These are phyloP conservation scores for Parotocinclus haroldoi DNA, from an alignment of 2,797 vertebrate species.

Conservation along the genomic window DNA sequence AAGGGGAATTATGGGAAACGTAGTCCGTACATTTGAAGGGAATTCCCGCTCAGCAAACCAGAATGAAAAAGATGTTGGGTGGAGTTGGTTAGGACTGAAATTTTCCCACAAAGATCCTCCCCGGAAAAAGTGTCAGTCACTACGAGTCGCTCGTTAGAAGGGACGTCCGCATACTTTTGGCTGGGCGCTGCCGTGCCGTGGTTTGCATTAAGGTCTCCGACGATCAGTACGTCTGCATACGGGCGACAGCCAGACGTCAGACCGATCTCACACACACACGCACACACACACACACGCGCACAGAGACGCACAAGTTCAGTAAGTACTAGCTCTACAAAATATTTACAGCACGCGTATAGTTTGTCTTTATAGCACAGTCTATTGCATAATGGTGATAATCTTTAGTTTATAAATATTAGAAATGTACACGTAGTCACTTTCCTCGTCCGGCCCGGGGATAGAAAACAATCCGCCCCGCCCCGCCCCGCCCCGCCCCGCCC, in stretches of 20 bases:
- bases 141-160: too few relatives aligned
- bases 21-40: too few relatives aligned
- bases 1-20: too few relatives aligned
- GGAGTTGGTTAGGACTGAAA: too few relatives aligned
- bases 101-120: too few relatives aligned
- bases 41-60: too few relatives aligned
- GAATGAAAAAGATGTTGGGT: too few relatives aligned
- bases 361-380: constrained; percentile 90
- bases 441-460: constrained; percentile 67
- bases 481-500: too few relatives aligned
- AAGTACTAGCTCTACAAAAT: constrained; percentile 90
- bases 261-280: constrained; percentile 85
- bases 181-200: constrained; percentile 42
- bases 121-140: too few relatives aligned
- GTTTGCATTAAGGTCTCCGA: constrained; percentile 83
- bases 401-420: constrained; percentile 87
- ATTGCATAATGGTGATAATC: constrained; percentile 82
- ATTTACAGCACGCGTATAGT: constrained; percentile 91
- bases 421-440: constrained; percentile 79
- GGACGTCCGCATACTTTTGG: too few relatives aligned
- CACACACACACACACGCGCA: constrained; percentile 81
- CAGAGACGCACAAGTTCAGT: constrained; percentile 80
- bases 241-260: constrained; percentile 82
- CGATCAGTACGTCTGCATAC: background rate
- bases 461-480: constrained; percentile 60